Base-by-base conservation (phyloP, 2,113 vertebrate genomes). In the Chlamydotis undulata region DNA sequence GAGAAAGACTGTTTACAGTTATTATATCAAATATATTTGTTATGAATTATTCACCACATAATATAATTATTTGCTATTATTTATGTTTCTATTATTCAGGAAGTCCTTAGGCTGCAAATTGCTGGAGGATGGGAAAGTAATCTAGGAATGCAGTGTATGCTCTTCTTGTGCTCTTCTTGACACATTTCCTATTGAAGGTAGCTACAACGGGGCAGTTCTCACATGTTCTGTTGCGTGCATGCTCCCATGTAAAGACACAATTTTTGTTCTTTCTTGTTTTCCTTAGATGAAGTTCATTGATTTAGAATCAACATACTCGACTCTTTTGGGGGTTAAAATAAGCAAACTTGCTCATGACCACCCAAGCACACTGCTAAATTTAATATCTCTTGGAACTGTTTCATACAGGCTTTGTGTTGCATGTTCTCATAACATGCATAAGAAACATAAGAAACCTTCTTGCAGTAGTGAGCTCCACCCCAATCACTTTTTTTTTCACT, bases 51-150 rank as follows among this genome's bases (percentile, higher is more conserved):
- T 94, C 2, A 63, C 94, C 80, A 50, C 19, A 49, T 61, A 9
- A 67, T 83, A 78, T 33, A 89, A 78, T 94, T 81, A 90, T 71
- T 93, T 94, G 55, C 29, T 67, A 45, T 80, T 81, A 47, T 81
- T 94, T 92, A 53, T 87, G 8, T 55, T 94, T 71, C 52, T 60
- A 21, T 82, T 91, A 64, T 68, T 68, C 53, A 61, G 39, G 35
- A 85, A 67, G 18, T 82, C 29, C 11, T 17, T 68, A 75, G 53
- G 29, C 50, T 76, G 61, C 31, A 83, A 78, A 61, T 47, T 82
- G 19, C 28, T 90, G 53, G 29, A 61, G 17, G 26, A 52, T 60
- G 12, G 16, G 21, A 80, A 83, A 86, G 50, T 33, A 77, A 74
- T 55, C 28, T 60, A 47, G 35, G 43, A 67, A 84, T 21, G 65